These are phyloP conservation scores for Hozukius guyotensis DNA, from an alignment of 2,797 vertebrate genomes.

Conservation along the genomic window DNA sequence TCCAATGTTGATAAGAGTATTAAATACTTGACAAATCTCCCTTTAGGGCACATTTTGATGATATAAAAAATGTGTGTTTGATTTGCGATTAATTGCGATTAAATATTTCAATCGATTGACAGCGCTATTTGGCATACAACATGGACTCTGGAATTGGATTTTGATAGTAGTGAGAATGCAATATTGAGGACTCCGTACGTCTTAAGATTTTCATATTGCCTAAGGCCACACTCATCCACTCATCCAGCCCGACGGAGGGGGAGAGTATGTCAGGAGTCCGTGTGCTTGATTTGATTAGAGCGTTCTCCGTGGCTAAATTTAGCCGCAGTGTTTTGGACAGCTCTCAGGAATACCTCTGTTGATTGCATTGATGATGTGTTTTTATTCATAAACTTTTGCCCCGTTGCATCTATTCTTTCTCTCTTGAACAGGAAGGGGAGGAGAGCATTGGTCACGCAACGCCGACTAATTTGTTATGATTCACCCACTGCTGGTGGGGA, in stretches of 20 bases:
- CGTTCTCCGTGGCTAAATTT: conserved; percentile 31
- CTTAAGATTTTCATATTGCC: conserved; percentile 34
- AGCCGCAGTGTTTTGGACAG: conserved; percentile 28
- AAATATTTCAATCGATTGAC: too few species aligned
- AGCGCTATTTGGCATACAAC: neutral
- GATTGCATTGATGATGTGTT: conserved; percentile 43
- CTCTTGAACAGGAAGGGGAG: neutral
- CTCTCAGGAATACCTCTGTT: conserved; percentile 15
- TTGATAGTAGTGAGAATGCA: conserved; percentile 12
- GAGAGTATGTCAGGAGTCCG: neutral
- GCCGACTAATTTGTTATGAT: neutral
- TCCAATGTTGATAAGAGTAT: too few species aligned
- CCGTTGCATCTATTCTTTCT: neutral
- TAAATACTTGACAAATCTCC: too few species aligned
- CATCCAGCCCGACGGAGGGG: neutral
- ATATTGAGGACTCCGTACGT: neutral
- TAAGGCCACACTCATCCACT: conserved; percentile 19
- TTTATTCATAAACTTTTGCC: conserved; percentile 16
- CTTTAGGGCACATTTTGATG: too few species aligned
- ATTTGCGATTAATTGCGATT: too few species aligned
- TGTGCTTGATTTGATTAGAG: conserved; percentile 40
- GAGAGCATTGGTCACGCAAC: neutral
- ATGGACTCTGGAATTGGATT: conserved; percentile 10
- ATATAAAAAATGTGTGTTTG: too few species aligned
- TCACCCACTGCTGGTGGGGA: neutral